Evolutionary conservation across 2,797 vertebrate species (phyloP).

Genomic region (Pteropus rufus): DNA sequence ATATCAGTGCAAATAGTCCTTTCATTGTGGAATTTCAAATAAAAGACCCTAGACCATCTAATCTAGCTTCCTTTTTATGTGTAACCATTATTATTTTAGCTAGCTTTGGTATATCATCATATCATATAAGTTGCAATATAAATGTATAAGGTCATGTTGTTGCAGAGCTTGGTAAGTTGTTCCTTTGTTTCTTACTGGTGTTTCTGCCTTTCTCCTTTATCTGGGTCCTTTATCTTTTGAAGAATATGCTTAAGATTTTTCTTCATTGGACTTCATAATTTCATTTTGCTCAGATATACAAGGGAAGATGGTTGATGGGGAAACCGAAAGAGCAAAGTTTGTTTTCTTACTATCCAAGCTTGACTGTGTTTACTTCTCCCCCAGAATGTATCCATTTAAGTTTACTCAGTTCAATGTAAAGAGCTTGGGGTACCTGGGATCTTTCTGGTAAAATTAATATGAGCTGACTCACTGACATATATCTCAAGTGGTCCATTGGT

Average conservation of each 20-base stretch:
- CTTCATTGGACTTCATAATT: not conserved
- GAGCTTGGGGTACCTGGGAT: not conserved
- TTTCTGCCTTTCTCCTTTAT: slow-evolving; percentile 25
- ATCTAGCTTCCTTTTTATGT: slow-evolving; percentile 9
- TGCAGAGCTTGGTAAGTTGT: slow-evolving; percentile 22
- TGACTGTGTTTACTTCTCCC: slow-evolving; percentile 7
- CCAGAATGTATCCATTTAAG: not conserved
- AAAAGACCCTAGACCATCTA: not conserved
- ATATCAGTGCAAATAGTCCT: not conserved
- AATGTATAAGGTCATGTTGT: not conserved
- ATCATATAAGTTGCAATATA: not conserved
- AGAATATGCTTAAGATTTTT: slow-evolving; percentile 9
- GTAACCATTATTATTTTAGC: slow-evolving; percentile 13
- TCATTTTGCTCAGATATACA: not conserved
- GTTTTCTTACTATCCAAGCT: not conserved
- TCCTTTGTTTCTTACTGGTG: not conserved
- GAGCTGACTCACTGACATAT: slow-evolving; percentile 45
- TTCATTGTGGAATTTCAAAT: not conserved
- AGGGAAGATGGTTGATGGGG: not conserved
- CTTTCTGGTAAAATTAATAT: not conserved
- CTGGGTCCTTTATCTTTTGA: not conserved
- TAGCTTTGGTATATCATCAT: not conserved
- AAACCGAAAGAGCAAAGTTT: not conserved
- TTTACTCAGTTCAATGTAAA: not conserved
- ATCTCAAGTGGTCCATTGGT: slow-evolving; percentile 54